Percentiles rank a stretch among this genome's conserved stretches.
phyloP scores from a whole-genome alignment of 2,888 invertebrate genomes.

The Philonicus albiceps region DNA sequence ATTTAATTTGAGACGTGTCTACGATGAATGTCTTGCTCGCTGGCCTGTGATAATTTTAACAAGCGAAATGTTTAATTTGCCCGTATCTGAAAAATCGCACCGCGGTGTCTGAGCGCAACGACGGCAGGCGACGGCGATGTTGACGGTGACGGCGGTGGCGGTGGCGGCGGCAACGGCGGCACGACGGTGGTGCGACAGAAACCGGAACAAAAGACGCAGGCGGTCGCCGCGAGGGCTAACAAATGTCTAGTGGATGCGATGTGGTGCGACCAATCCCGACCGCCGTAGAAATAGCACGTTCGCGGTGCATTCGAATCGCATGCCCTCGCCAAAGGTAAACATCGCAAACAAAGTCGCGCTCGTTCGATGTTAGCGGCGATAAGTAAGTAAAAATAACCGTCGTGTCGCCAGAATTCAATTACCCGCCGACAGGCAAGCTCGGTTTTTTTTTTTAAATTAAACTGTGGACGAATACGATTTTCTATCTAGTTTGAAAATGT shows the following conservation, averaged over 20 bases:
- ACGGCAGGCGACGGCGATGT: neutral
- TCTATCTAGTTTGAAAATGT: too few relatives aligned
- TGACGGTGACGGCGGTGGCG: too few relatives aligned
- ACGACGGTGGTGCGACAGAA: neutral
- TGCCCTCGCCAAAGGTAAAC: neutral
- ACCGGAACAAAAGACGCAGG: neutral
- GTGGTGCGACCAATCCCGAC: neutral
- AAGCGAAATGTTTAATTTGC: slow-evolving; percentile 26
- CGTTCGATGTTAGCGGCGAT: neutral
- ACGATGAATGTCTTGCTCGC: slow-evolving; percentile 15
- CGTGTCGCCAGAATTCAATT: neutral
- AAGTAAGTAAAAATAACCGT: neutral
- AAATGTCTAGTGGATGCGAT: neutral
- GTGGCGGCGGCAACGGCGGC: neutral
- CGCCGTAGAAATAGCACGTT: neutral
- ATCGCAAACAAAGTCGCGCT: neutral
- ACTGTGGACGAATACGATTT: too few relatives aligned
- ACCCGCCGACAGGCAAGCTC: neutral
- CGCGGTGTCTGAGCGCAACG: neutral
- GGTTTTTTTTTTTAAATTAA: too few relatives aligned
- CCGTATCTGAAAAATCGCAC: slow-evolving; percentile 13
- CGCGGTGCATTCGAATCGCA: neutral
- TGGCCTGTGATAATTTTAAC: slow-evolving; percentile 27
- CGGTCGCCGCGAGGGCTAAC: neutral
- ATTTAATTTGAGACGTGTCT: slow-evolving; percentile 33